Percentiles rank a stretch among this genome's conserved stretches.
phyloP scores from a whole-genome alignment of 2,888 invertebrate genomes.

The Ctena decussata region DNA sequence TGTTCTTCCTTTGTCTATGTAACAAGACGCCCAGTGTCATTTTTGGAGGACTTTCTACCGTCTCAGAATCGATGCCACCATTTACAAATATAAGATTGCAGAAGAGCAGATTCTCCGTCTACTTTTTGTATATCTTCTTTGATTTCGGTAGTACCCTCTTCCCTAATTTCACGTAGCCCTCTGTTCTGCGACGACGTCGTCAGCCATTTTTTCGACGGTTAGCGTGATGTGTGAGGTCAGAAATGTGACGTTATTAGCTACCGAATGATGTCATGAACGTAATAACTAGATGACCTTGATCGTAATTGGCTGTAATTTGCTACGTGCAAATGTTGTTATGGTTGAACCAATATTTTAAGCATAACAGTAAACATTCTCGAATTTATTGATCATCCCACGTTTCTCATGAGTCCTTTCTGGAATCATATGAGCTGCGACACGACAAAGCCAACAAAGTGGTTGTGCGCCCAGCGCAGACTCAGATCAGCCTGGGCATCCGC shows the following conservation, averaged over 20 bases:
- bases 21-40: neutral
- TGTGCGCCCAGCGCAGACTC: too few relatives aligned
- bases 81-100: neutral
- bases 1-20: neutral
- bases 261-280: neutral
- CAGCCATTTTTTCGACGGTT: neutral
- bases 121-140: neutral
- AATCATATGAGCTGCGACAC: too few relatives aligned
- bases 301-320: neutral
- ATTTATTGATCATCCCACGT: too few relatives aligned
- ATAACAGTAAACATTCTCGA: too few relatives aligned
- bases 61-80: neutral
- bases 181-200: neutral
- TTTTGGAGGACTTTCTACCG: neutral
- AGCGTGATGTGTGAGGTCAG: neutral
- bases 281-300: neutral
- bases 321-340: too few relatives aligned
- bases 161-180: neutral
- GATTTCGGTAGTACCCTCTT: neutral
- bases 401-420: too few relatives aligned
- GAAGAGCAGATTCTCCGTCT: neutral
- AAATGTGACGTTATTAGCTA: neutral
- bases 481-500: too few relatives aligned
- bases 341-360: too few relatives aligned
- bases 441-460: too few relatives aligned